Conservation (phyloP, 2,113 vertebrate species). For the Bolborhynchus lineola region DNA sequence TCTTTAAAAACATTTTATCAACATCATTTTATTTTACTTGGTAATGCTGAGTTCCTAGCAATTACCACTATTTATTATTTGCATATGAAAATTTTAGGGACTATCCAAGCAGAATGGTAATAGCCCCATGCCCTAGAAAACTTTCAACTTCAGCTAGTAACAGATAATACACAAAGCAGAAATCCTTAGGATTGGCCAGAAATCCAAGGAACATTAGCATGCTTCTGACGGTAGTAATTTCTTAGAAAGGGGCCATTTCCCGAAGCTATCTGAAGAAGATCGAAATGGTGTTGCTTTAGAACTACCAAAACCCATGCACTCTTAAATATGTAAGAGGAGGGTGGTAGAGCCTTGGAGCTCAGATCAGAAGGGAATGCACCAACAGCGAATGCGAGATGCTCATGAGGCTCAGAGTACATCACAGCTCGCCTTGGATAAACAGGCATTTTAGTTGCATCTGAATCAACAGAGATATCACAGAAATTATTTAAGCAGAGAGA, state of each 20-base stretch:
- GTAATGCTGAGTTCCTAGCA: background rate
- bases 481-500: background rate
- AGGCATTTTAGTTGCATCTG: background rate
- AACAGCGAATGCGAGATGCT: background rate
- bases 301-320: background rate
- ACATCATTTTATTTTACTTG: background rate
- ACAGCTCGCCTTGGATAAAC: background rate
- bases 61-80: conserved; percentile 15
- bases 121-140: background rate
- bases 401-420: rapidly evolving
- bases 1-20: conserved; percentile 16
- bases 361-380: background rate
- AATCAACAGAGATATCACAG: background rate
- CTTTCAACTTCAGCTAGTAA: background rate
- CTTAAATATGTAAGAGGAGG: background rate
- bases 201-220: background rate
- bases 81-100: conserved; percentile 31
- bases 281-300: background rate
- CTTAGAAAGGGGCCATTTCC: background rate
- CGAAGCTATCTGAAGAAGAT: background rate
- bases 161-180: background rate
- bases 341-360: background rate
- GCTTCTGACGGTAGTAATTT: background rate
- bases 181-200: background rate
- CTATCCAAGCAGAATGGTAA: conserved; percentile 12